Percentiles rank a stretch among this genome's conserved stretches.
phyloP scores from a whole-genome alignment of 1,140 invertebrate genomes.

The Zaprionus ghesquierei region DNA sequence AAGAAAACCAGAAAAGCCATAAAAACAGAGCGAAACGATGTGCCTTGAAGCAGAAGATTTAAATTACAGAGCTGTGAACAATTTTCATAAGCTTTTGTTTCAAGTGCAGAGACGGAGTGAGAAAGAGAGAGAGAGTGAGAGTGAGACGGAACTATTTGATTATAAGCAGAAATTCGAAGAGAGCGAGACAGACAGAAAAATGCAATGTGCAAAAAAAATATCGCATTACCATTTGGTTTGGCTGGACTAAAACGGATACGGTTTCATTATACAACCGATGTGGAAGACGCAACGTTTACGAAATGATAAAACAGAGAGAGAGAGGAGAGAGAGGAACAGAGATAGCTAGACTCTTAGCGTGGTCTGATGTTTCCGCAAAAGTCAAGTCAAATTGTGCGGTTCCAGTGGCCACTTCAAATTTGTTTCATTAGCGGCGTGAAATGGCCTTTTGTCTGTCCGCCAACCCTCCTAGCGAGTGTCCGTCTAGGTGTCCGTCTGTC shows the following conservation, averaged over 20 bases:
- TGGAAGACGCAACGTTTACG: conserved; percentile 45
- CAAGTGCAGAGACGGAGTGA: conserved; percentile 1
- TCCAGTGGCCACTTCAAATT: conserved; percentile 72
- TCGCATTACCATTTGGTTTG: conserved; percentile 54
- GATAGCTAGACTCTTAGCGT: not conserved
- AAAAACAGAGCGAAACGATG: not conserved
- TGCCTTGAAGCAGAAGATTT: conserved; percentile 35
- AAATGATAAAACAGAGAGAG: conserved; percentile 22
- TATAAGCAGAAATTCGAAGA: conserved; percentile 73
- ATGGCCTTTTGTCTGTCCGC: conserved; percentile 61
- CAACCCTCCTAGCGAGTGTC: not conserved
- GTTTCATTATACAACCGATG: conserved; percentile 67
- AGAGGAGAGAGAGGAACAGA: not conserved
- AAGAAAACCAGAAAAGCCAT: conserved; percentile 4
- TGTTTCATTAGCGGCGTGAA: conserved; percentile 77
- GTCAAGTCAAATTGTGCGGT: conserved; percentile 34
- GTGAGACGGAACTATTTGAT: conserved; percentile 51
- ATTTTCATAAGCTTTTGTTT: conserved; percentile 26
- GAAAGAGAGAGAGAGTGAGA: not conserved
- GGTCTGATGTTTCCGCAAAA: conserved; percentile 43
- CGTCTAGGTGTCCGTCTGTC: not conserved
- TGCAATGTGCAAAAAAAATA: conserved; percentile 51
- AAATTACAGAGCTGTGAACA: conserved; percentile 62
- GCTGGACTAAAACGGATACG: conserved; percentile 45
- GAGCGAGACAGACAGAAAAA: conserved; percentile 2